Evolutionary conservation across 2,113 vertebrate species (phyloP), one percentile per base, ranked within the genome.

Genomic region (Tupaia tana): DNA sequence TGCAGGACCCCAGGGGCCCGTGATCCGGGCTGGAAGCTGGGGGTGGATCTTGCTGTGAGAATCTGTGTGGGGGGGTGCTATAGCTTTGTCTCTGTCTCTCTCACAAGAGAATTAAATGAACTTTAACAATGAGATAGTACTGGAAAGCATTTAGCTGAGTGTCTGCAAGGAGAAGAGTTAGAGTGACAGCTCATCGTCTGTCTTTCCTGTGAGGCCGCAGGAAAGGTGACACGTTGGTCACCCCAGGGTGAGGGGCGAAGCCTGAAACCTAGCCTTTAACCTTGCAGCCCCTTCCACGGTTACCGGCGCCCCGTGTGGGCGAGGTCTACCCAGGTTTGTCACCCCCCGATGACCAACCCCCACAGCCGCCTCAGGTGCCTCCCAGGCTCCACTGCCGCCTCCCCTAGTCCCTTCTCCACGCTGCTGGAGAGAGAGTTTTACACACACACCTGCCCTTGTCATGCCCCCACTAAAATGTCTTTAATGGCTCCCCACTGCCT

Each of bases 401-500:
- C 54, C 86, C 78, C 25, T 11, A 20, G 54, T 66, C 66, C 5
- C 1, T 18, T 59, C 83, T 77, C 58, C 67, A 78, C 2, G 15
- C 13, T 69, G 56, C 67, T 24, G 9, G n/a, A 94, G 69, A 13
- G 54, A 89, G 97, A 71, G 67, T 90, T 97, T 93, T 73, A 87
- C 87, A 89, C 94, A 95, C 24, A 58, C 85, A 43, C 87, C 85
- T 97, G 95, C 95, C 96, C 96, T 95, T 78, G 94, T 81, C 64
- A 8, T 74, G 95, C 93, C 85, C 91, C 92, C 81, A 69, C 58
- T 96, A 97, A 96, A 96, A 93, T 78, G 75, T 88, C 85, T 93
- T 97, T 97, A 97, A 96, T 90, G 94, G 83, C 91, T 97, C 94
- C 79, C 95, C 90, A n/a, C 8, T 11, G 92, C 90, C 86, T 64